A percentile compares a stretch with the other conserved stretches of the same genome.
Conservation (phyloP, 1,140 invertebrate genomes). For the Asobara japonica region DNA sequence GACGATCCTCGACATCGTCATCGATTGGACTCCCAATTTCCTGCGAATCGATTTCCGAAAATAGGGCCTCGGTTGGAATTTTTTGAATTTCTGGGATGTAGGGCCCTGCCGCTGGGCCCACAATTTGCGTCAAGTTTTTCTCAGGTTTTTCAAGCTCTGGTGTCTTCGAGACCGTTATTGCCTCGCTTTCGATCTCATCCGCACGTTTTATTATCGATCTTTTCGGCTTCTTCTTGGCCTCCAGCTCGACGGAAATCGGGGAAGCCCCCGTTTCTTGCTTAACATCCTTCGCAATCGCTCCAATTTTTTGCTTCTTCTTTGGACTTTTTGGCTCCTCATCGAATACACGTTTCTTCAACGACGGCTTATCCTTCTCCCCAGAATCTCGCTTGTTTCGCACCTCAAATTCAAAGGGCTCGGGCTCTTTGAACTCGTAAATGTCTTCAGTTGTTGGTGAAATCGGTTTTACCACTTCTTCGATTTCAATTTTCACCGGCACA, state of each 20-base stretch:
- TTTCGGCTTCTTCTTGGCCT: constrained; percentile 48
- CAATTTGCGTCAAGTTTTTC: constrained; percentile 48
- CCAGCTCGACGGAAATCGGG: not conserved
- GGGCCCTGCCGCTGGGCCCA: no score
- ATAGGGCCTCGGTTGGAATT: no score
- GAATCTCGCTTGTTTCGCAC: constrained; percentile 68
- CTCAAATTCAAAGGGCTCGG: constrained; percentile 86
- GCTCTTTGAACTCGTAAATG: constrained; percentile 90
- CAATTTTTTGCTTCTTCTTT: constrained; percentile 58
- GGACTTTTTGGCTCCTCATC: constrained; percentile 60
- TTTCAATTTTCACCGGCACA: constrained; percentile 18
- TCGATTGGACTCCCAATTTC: no score
- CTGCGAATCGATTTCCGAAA: no score
- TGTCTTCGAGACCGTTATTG: constrained; percentile 12
- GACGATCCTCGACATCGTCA: constrained; percentile 67
- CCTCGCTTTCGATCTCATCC: constrained; percentile 41
- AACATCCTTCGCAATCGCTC: constrained; percentile 41
- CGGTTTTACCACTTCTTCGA: constrained; percentile 22
- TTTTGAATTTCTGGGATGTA: no score
- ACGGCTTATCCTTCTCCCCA: constrained; percentile 56
- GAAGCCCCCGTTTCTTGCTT: constrained; percentile 46
- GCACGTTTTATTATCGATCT: constrained; percentile 47
- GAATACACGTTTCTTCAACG: constrained; percentile 56
- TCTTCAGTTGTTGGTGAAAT: constrained; percentile 68
- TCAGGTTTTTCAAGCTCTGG: constrained; percentile 67